Evolutionary conservation across 1,140 invertebrate genomes (phyloP).

Genomic region (Trachymyrmex cornetzi): DNA sequence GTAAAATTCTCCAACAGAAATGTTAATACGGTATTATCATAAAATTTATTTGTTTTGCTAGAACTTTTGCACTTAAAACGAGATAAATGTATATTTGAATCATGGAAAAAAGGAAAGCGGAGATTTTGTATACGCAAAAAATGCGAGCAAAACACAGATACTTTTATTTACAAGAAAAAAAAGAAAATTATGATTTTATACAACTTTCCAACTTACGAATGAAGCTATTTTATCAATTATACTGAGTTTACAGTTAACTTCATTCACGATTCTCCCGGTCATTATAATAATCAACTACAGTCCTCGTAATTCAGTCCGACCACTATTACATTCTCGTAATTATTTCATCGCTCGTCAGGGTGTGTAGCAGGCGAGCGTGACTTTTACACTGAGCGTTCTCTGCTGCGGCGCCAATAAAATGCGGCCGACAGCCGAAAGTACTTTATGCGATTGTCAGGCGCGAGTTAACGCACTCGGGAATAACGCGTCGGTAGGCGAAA

Average conservation of each 20-base stretch:
- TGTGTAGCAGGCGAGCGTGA: not conserved
- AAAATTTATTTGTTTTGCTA: no score
- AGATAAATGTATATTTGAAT: no score
- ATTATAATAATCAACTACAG: slow-evolving; percentile 9
- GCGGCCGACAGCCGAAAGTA: slow-evolving; percentile 18
- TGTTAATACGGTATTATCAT: not conserved
- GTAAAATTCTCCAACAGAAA: not conserved
- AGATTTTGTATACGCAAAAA: no score
- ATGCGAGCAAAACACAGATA: no score
- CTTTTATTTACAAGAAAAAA: not conserved
- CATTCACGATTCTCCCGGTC: not conserved
- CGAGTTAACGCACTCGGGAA: slow-evolving; percentile 38
- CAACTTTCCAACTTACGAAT: not conserved
- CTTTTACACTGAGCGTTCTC: slow-evolving; percentile 6
- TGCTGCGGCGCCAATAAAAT: not conserved
- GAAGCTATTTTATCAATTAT: not conserved
- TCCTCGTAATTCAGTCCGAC: not conserved
- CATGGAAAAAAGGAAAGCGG: no score
- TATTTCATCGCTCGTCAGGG: not conserved
- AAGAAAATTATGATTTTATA: not conserved
- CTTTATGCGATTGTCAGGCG: slow-evolving; percentile 21
- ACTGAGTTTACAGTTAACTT: slow-evolving; percentile 6
- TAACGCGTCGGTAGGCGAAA: slow-evolving; percentile 56
- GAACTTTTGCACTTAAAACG: no score
- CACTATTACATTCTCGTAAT: slow-evolving; percentile 15